phyloP scores from a whole-genome alignment of 1,140 invertebrate species.

The Leptoteleia sp. region DNA sequence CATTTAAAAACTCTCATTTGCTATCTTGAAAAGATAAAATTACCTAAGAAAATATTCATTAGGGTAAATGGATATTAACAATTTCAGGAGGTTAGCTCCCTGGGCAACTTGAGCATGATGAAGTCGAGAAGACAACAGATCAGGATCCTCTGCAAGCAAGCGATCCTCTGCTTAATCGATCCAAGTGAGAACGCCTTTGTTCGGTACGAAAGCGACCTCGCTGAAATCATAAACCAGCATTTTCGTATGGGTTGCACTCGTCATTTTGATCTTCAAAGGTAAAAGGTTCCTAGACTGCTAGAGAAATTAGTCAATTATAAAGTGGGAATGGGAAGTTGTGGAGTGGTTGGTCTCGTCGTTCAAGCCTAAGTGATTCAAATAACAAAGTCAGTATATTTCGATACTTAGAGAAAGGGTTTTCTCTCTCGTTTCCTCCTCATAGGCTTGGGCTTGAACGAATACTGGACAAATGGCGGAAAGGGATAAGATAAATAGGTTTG shows the following conservation, averaged over 20 bases:
- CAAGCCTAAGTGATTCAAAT: too few species aligned
- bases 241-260: slow-evolving; percentile 51
- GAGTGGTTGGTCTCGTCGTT: too few species aligned
- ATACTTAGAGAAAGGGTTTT: too few species aligned
- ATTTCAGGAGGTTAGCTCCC: slow-evolving; percentile 29
- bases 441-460: too few species aligned
- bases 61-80: background rate
- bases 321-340: too few species aligned
- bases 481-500: too few species aligned
- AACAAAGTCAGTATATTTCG: too few species aligned
- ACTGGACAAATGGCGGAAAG: too few species aligned
- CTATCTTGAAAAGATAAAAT: too few species aligned
- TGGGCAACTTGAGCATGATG: slow-evolving; percentile 30
- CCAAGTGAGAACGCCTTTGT: slow-evolving; percentile 70
- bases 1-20: background rate
- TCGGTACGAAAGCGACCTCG: slow-evolving; percentile 61
- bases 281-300: slow-evolving; percentile 20
- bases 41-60: too few species aligned
- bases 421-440: too few species aligned
- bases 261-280: slow-evolving; percentile 67
- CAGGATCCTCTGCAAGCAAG: slow-evolving; percentile 63
- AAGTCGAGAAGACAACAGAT: slow-evolving; percentile 53
- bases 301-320: too few species aligned
- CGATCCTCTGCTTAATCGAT: slow-evolving; percentile 69
- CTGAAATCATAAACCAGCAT: slow-evolving; percentile 48